These are phyloP conservation scores for Lamellibrachia satsuma DNA, from an alignment of 2,888 invertebrate species.

Conservation along the genomic window DNA sequence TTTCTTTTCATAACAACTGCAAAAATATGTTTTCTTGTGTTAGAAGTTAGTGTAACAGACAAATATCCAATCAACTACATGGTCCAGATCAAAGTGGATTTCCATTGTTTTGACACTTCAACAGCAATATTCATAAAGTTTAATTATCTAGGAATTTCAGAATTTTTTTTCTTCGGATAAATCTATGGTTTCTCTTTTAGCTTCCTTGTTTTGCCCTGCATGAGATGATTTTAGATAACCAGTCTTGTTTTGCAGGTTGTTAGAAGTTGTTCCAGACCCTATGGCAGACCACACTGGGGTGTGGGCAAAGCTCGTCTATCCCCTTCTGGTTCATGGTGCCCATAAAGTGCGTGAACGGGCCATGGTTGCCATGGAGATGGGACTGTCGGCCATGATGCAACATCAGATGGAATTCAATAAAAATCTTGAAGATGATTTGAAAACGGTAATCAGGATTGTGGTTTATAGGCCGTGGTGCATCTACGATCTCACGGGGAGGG, in stretches of 20 bases:
- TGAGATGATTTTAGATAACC: not conserved
- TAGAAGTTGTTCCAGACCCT: conserved; percentile 48
- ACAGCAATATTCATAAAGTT: no score
- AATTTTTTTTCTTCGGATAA: no score
- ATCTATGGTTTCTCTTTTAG: no score
- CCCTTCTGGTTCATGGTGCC: conserved; percentile 48
- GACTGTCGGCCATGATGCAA: conserved; percentile 35
- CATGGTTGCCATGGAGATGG: conserved; percentile 44
- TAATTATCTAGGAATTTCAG: no score
- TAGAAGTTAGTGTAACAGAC: no score
- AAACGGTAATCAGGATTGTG: conserved; percentile 36
- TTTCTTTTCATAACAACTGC: no score
- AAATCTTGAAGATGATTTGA: conserved; percentile 47
- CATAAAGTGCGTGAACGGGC: conserved; percentile 51
- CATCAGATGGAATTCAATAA: conserved; percentile 44
- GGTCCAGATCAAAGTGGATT: no score
- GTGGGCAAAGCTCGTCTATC: conserved; percentile 52
- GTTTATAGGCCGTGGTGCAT: conserved; percentile 33
- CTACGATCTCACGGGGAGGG: no score
- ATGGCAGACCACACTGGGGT: conserved; percentile 42
- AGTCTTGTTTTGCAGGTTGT: conserved; percentile 44
- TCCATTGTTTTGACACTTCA: no score
- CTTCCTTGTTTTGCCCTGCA: no score
- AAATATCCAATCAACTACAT: no score
- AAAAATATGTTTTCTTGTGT: no score